Evolutionary conservation across 2,113 vertebrate species (phyloP).

Genomic region (Caloenas nicobarica): DNA sequence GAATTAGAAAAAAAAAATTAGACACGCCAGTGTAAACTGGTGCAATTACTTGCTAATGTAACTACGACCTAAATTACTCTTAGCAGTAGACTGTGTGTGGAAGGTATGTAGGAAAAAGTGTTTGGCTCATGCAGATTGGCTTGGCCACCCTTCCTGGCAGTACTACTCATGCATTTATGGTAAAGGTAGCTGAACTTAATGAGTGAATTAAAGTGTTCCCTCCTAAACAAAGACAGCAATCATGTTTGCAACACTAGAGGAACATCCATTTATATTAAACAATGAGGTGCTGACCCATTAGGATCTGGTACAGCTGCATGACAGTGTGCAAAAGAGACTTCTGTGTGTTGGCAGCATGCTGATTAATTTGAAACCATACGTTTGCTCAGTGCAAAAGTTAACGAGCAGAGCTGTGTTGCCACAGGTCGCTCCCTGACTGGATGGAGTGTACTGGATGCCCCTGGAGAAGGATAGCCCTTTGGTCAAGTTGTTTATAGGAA

Average conservation of each 20-base stretch:
- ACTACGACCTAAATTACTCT: background rate
- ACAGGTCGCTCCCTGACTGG: background rate
- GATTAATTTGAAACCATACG: background rate
- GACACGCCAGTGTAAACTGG: background rate
- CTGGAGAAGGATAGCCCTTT: background rate
- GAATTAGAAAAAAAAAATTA: background rate
- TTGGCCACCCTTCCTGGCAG: background rate
- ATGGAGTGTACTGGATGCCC: background rate
- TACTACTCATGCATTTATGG: background rate
- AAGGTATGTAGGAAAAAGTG: background rate
- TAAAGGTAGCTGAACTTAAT: background rate
- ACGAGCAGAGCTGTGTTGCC: rapidly evolving
- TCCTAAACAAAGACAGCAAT: background rate
- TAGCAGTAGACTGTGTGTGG: background rate
- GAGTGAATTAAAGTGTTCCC: background rate
- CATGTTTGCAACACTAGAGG: background rate
- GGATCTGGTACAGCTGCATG: background rate
- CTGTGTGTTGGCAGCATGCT: background rate
- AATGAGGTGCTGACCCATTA: background rate
- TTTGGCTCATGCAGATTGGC: background rate
- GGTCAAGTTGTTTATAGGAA: background rate
- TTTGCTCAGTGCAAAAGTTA: background rate
- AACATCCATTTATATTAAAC: background rate
- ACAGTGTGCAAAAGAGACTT: background rate
- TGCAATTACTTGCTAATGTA: background rate